Percentiles rank a stretch among this genome's conserved stretches.
Evolutionary conservation across 2,888 invertebrate genomes (phyloP).

Genomic region (Sylvicola fuscatus): DNA sequence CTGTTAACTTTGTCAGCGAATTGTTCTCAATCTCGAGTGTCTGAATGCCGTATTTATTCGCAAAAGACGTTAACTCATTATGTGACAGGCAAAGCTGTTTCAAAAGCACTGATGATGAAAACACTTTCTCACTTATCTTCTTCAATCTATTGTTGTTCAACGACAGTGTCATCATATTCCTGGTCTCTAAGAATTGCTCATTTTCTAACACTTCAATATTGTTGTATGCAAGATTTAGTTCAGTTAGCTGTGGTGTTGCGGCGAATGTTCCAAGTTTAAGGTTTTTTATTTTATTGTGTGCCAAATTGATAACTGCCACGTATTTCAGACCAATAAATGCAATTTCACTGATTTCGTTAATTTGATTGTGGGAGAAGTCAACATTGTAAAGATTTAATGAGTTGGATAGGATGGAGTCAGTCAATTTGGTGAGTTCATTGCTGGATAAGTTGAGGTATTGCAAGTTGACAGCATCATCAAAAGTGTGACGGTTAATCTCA

Average conservation of each 20-base stretch:
- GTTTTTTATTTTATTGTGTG: constrained; percentile 6
- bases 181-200: constrained; percentile 14
- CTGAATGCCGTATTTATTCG: constrained; percentile 18
- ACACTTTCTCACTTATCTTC: constrained; percentile 17
- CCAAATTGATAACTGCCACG: constrained; percentile 18
- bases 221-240: constrained; percentile 10
- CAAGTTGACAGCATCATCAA: constrained; percentile 18
- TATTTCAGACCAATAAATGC: constrained; percentile 18
- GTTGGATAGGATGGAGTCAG: constrained; percentile 20
- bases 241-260: constrained; percentile 1
- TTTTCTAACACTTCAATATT: constrained; percentile 14
- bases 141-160: constrained; percentile 18
- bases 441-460: constrained; percentile 18
- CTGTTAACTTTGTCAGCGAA: constrained; percentile 13
- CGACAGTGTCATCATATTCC: no score
- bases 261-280: constrained; percentile 1
- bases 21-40: constrained; percentile 18
- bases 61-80: constrained; percentile 15
- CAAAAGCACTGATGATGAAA: constrained; percentile 17
- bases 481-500: constrained; percentile 20
- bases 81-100: constrained; percentile 18
- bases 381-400: constrained; percentile 17
- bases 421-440: constrained; percentile 19
- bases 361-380: constrained; percentile 18
- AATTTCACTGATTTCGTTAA: constrained; percentile 15